A percentile compares a stretch with the other conserved stretches of the same genome.
phyloP scores from a whole-genome alignment of 1,140 invertebrate genomes.

The Nixonia krombeini region DNA sequence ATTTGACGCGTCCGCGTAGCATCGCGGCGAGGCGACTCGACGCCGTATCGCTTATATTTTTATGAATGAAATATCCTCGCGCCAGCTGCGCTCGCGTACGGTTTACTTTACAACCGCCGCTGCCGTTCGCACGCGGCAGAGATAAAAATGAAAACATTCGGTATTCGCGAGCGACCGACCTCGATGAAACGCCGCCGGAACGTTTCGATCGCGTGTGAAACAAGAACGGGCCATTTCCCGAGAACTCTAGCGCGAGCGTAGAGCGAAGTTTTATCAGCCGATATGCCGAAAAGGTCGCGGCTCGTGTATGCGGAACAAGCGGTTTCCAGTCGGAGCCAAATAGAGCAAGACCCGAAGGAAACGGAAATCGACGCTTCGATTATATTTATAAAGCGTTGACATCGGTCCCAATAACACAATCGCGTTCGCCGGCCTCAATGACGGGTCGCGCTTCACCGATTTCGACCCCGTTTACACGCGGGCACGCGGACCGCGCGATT shows the following conservation, averaged over 20 bases:
- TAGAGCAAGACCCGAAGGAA: slow-evolving; percentile 51
- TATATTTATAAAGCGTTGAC: slow-evolving; percentile 45
- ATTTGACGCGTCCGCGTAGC: background rate
- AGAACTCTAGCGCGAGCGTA: slow-evolving; percentile 2
- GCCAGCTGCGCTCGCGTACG: background rate
- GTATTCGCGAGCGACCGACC: too few relatives aligned
- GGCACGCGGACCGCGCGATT: slow-evolving; percentile 14
- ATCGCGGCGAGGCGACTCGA: background rate
- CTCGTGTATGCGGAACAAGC: slow-evolving; percentile 25
- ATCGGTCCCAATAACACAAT: slow-evolving; percentile 47
- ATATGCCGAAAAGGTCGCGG: slow-evolving; percentile 24
- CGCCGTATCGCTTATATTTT: background rate
- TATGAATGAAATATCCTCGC: background rate
- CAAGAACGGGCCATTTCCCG: background rate
- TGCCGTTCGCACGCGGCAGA: background rate
- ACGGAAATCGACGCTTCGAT: slow-evolving; percentile 41
- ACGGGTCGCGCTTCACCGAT: slow-evolving; percentile 20
- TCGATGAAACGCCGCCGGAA: too few relatives aligned
- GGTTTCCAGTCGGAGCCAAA: slow-evolving; percentile 31
- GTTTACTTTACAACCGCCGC: background rate
- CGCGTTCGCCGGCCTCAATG: slow-evolving; percentile 44
- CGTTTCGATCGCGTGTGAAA: background rate
- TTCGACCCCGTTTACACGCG: slow-evolving; percentile 15
- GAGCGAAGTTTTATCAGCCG: background rate
- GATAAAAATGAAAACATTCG: too few relatives aligned